Conservation (phyloP, 2,888 invertebrate genomes). For the Nasonovia ribisnigri region DNA sequence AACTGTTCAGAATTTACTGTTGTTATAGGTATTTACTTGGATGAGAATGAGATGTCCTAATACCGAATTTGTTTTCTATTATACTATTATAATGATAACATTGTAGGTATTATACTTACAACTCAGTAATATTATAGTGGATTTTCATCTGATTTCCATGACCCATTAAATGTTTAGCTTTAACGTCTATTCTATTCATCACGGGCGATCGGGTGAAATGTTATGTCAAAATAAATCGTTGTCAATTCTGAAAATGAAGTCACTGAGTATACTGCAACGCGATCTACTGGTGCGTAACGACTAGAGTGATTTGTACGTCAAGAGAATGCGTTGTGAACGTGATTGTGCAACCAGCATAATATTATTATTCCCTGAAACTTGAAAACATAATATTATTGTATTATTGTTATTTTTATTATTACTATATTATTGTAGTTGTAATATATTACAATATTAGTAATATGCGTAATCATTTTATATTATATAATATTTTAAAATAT, state of each 20-base stretch:
- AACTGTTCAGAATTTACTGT: no score
- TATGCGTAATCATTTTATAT: neutral
- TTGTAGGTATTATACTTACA: no score
- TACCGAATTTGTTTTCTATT: no score
- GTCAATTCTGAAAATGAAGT: neutral
- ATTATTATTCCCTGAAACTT: neutral
- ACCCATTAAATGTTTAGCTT: no score
- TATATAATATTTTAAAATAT: no score
- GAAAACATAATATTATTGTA: neutral
- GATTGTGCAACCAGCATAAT: neutral
- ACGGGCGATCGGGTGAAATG: neutral
- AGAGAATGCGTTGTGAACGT: constrained; percentile 47
- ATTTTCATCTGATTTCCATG: no score
- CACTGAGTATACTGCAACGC: constrained; percentile 34
- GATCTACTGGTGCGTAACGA: constrained; percentile 40
- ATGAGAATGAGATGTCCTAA: no score
- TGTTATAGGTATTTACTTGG: no score
- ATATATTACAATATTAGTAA: neutral
- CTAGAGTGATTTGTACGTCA: neutral
- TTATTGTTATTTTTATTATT: neutral
- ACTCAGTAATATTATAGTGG: no score
- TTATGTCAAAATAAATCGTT: neutral
- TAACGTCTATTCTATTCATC: neutral
- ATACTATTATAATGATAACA: no score
- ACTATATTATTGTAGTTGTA: neutral